Base-by-base conservation (phyloP, 2,888 invertebrate species). In the Cheilosia variabilis region DNA sequence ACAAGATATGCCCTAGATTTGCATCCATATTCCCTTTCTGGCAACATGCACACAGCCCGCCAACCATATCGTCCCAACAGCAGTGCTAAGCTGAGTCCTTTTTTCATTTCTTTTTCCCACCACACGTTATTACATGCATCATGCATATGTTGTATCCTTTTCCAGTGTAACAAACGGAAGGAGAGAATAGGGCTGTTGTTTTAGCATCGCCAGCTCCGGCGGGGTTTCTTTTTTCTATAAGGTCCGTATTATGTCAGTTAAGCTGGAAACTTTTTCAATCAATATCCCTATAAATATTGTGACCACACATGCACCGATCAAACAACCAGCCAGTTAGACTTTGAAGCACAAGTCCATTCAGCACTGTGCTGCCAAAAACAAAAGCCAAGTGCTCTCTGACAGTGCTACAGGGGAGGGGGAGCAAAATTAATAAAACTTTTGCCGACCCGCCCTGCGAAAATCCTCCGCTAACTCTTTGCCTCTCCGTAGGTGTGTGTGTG, bases 391-490 rank as follows among this genome's bases (percentile, higher is more conserved):
- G 58, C 66, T 37, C 62, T 6, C 66, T 58, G 22, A 53, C 34
- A 27, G 13, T 13, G 37, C 37, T 10, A 1, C 13, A 52, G 24
- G 22, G 15, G 24, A 17, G 34, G 19, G 65, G 79, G n/a, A 60
- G 79, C 66, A 72, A 84, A 80, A 81, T 86, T 86, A 86, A 86
- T 86, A 86, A 86, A 86, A 86, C 80, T 80, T 86, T 86, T 80
- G 72, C 71, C 34, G 71, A 65, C 62, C 68, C 47, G 53, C 53
- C 69, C 45, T 43, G 34, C 15, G n/a, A 57, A 43, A 27, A 45
- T 52, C 55, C 58, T 53, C 19, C 22, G 17, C 50, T 63, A 17
- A 58, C 17, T 63, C 22, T 52, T 3, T 13, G 3, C 52, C 22
- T 52, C 10, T 4, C 0, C 15, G 15, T 2, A 4, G 15, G 13